Base-by-base conservation (phyloP, 2,888 invertebrate species). In the Brenthis hecate region DNA sequence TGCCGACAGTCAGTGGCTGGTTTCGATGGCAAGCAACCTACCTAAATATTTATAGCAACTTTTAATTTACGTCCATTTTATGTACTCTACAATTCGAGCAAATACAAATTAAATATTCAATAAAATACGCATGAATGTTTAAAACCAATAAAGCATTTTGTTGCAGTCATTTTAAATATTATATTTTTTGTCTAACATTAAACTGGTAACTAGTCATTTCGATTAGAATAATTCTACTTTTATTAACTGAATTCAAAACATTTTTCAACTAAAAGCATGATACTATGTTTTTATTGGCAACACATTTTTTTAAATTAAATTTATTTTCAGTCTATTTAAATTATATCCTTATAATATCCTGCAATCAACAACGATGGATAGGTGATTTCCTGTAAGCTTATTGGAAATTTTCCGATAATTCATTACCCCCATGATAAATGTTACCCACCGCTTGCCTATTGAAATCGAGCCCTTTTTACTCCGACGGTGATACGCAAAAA, bases 361-460 rank as follows among this genome's bases (percentile, higher is more conserved):
- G 66, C 50, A 57, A 43, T 16, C 65, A 65, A 72, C 65, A 53
- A 61, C 68, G 65, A 73, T 53, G 70, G 75, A 72, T 73, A 72
- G 75, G 70, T 73, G 70, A 72, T 73, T 71, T 71, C 68, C 73
- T 69, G 72, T 75, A 80, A 81, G 82, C 81, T 89, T 91, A 90
- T 89, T 89, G 89, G 86, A 87, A 79, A 79, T 74, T 78, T 79
- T 75, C 85, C 89, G 85, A 91, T 91, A 91, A 92, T 92, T 92
- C 91, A 91, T 92, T 91, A 91, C 85, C 80, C 81, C 77, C 86
- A 87, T 92, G 91, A 92, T 91, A 89, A 92, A 92, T 91, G 91
- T 88, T 86, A 88, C 80, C 80, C 81, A 83, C 83, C 83, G 80
- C 78, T 81, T 80, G 80, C 80, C 87, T 85, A 90, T 92, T 91